phyloP scores from a whole-genome alignment of 2,888 invertebrate species.

The Gandaritis pyraliata region DNA sequence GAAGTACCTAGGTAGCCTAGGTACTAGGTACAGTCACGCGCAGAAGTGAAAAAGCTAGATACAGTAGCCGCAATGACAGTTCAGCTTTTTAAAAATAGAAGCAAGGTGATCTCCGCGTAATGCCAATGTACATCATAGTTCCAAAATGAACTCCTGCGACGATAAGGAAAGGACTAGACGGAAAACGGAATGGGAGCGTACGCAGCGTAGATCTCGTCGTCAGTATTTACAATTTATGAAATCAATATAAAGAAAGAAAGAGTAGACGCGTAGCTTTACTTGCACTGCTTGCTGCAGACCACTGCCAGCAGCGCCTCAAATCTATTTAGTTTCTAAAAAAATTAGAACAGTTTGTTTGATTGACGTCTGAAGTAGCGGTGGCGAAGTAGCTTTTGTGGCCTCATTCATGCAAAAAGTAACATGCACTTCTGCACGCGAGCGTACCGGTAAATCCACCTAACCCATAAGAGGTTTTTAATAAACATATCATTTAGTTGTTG shows the following conservation, averaged over 20 bases:
- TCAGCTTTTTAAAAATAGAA: too few relatives aligned
- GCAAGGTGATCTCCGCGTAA: too few relatives aligned
- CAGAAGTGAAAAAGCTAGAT: conserved; percentile 35
- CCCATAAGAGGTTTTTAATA: conserved; percentile 46
- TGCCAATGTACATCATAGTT: too few relatives aligned
- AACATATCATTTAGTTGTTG: conserved; percentile 40
- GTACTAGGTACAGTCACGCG: conserved; percentile 38
- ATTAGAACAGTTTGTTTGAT: conserved; percentile 1
- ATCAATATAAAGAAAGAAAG: too few relatives aligned
- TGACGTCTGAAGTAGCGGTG: neutral
- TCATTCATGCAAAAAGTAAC: neutral
- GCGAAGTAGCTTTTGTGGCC: neutral
- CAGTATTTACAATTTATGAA: too few relatives aligned
- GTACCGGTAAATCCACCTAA: conserved; percentile 71
- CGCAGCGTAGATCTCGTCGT: too few relatives aligned
- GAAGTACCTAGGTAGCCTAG: conserved; percentile 37
- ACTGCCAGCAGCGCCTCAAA: too few relatives aligned
- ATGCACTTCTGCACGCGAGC: conserved; percentile 50
- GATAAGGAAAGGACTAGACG: too few relatives aligned
- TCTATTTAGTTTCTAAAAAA: neutral
- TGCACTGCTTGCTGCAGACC: too few relatives aligned
- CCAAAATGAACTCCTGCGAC: too few relatives aligned
- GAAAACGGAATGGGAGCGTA: too few relatives aligned
- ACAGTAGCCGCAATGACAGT: neutral
- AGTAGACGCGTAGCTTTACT: too few relatives aligned